phyloP scores from a whole-genome alignment of 2,113 vertebrate species.

The Sinocyclocheilus rhinocerous region DNA sequence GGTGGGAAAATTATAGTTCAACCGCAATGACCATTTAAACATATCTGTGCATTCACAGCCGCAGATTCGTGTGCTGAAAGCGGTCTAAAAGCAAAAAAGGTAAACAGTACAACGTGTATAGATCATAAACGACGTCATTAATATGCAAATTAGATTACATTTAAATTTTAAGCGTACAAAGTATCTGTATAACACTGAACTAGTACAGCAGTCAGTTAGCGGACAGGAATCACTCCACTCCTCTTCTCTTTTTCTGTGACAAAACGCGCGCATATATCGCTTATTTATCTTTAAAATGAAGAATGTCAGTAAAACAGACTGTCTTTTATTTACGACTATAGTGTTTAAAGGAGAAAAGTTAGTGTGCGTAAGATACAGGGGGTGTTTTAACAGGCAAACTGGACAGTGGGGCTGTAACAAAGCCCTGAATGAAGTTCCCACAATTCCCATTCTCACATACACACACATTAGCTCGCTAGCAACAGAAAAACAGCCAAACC shows the following conservation, averaged over 20 bases:
- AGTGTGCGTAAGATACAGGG: too few relatives aligned
- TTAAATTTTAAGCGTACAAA: not conserved
- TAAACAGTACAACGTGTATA: not conserved
- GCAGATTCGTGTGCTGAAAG: slow-evolving; percentile 16
- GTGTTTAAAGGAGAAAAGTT: not conserved
- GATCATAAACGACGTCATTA: not conserved
- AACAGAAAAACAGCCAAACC: slow-evolving; percentile 13
- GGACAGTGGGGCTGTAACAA: slow-evolving; percentile 70
- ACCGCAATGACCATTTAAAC: not conserved
- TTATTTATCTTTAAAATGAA: not conserved
- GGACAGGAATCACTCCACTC: not conserved
- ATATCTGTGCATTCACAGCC: slow-evolving; percentile 23
- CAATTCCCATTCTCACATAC: slow-evolving; percentile 62
- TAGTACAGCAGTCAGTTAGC: not conserved
- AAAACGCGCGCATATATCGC: not conserved
- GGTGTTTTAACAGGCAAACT: not conserved
- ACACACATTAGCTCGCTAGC: slow-evolving; percentile 65
- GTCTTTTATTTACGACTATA: not conserved
- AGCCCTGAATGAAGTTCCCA: slow-evolving; percentile 82
- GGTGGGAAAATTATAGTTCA: not conserved
- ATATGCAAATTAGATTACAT: not conserved
- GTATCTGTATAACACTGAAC: not conserved
- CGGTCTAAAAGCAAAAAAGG: too few relatives aligned
- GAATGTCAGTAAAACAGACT: slow-evolving; percentile 10
- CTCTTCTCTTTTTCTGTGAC: not conserved